Base-by-base conservation (phyloP, 2,797 vertebrate species). In the Pelodytes ibericus region DNA sequence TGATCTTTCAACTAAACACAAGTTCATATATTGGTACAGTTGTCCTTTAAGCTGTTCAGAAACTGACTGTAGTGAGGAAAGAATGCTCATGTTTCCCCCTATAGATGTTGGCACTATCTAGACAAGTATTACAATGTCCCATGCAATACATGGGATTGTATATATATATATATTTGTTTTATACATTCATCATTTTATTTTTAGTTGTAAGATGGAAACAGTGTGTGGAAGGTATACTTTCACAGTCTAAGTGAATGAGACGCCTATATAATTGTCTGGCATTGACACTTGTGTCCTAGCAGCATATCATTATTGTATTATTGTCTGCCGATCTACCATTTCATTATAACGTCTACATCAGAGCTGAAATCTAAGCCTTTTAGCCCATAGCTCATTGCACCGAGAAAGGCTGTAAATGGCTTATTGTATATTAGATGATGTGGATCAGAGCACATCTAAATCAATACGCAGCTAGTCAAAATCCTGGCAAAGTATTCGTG, bases 341-440 rank as follows among this genome's bases (percentile, higher is more conserved):
- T 92, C 90, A 91, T 95, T 92, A 94, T 89, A 83, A 78, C 76
- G 69, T 84, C 75, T 85, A 86, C 82, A 72, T 75, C 81, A 81
- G 84, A 85, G 82, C 83, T 85, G 77, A 85, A 85, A 84, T 82
- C 81, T 86, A 84, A 86, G 83, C 86, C 86, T 86, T 86, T 91
- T 89, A 89, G 83, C 82, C 82, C 86, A 80, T 85, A 87, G 83
- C 90, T 92, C 88, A 90, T 91, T 89, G 81, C 81, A 84, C 83
- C 75, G 62, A 87, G 88, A 75, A 74, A 77, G 81, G 81, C 74
- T 70, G 92, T 93, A 92, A 93, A 93, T 93, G 92, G 89, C 88
- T 94, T 95, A 93, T 90, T 90, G 90, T 92, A 90, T 91, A 94
- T 94, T 88, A 92, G 91, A 89, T 88, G 91, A 94, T 91, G 92